phyloP scores from a whole-genome alignment of 2,113 vertebrate genomes.

The Pavo muticus region DNA sequence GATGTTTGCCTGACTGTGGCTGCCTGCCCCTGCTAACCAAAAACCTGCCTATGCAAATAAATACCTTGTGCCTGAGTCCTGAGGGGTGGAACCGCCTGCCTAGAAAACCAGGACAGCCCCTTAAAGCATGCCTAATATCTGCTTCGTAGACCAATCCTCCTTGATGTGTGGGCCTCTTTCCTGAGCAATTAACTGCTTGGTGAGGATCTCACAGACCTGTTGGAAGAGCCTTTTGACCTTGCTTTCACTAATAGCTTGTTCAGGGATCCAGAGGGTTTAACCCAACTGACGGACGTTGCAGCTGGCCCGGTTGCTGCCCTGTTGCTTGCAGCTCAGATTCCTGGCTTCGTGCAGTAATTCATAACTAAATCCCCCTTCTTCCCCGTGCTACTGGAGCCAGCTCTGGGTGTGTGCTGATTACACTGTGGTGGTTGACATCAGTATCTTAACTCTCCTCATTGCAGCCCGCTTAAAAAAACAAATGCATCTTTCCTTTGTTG shows the following conservation, averaged over 20 bases:
- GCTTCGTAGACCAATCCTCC: not conserved
- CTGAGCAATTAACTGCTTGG: rapidly evolving
- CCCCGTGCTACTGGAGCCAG: not conserved
- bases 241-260: not conserved
- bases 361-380: not conserved
- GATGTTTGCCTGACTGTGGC: not conserved
- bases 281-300: not conserved
- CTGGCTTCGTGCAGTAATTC: not conserved
- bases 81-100: not conserved
- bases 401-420: constrained; percentile 13
- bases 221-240: constrained; percentile 8
- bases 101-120: not conserved
- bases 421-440: not conserved
- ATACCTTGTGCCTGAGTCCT: not conserved
- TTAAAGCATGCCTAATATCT: rapidly evolving
- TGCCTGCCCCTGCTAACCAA: not conserved
- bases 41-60: not conserved
- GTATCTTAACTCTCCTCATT: not conserved
- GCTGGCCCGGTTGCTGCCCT: not conserved
- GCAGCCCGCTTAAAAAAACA: not conserved
- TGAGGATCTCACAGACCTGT: not conserved
- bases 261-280: not conserved
- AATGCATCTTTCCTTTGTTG: not conserved
- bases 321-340: not conserved
- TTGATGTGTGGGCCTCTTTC: not conserved